phyloP scores from a whole-genome alignment of 2,113 vertebrate genomes.

The Saguinus midas region DNA sequence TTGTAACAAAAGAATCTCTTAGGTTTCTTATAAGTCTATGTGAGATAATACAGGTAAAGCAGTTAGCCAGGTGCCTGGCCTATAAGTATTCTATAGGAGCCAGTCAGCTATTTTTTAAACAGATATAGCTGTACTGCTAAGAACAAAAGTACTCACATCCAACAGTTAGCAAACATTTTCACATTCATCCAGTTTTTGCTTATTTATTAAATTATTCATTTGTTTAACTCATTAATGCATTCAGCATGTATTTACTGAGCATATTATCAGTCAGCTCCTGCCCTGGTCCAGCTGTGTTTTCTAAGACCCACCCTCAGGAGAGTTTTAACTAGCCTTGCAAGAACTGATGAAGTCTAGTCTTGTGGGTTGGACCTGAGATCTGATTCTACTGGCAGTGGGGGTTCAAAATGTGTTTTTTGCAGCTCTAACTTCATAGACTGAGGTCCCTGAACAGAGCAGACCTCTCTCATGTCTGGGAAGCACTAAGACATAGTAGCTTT shows the following conservation, averaged over 20 bases:
- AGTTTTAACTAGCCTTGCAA: background rate
- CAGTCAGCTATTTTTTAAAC: constrained; percentile 12
- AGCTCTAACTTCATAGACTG: background rate
- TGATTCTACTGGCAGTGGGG: background rate
- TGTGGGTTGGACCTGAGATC: background rate
- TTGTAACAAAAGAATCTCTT: background rate
- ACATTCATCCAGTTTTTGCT: background rate
- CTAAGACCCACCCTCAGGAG: background rate
- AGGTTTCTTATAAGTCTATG: background rate
- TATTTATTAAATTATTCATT: background rate
- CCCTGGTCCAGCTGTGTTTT: background rate
- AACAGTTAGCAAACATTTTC: background rate
- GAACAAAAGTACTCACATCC: background rate
- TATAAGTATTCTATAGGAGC: background rate
- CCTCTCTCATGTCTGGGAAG: background rate
- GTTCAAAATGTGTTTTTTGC: background rate
- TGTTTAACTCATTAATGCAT: background rate
- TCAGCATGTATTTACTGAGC: background rate
- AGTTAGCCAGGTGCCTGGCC: background rate
- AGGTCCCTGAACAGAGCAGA: background rate
- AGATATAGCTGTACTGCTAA: background rate
- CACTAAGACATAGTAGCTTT: background rate
- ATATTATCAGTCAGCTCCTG: background rate
- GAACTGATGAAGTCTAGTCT: background rate
- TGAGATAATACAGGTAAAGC: background rate